phyloP scores from a whole-genome alignment of 2,888 invertebrate genomes.

The Anorthoa munda region DNA sequence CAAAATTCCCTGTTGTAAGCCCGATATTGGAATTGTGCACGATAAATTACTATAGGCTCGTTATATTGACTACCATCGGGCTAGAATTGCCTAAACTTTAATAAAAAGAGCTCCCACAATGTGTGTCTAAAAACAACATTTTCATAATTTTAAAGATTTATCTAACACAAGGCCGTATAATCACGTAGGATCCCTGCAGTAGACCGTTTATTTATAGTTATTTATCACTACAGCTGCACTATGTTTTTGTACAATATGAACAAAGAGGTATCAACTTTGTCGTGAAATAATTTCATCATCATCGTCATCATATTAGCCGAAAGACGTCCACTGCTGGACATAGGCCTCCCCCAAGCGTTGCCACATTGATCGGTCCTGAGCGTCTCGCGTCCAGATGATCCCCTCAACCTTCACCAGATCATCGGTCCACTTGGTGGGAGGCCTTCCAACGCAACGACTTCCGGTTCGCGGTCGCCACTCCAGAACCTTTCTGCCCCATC shows the following conservation, averaged over 20 bases:
- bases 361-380: no score
- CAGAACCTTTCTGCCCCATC: no score
- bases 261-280: neutral
- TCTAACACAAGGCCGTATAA: neutral
- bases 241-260: neutral
- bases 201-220: neutral
- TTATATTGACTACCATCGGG: constrained; percentile 8
- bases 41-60: constrained; percentile 29
- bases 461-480: no score
- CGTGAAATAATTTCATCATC: constrained; percentile 14
- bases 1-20: constrained; percentile 28
- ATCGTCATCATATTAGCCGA: no score
- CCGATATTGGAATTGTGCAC: constrained; percentile 43
- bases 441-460: no score
- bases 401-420: no score
- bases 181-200: neutral
- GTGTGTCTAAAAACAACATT: constrained; percentile 13
- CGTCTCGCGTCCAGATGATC: no score
- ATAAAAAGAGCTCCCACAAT: constrained; percentile 2
- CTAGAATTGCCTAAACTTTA: constrained; percentile 15
- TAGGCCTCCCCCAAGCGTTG: no score
- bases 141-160: constrained; percentile 8
- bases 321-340: no score
- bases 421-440: no score
- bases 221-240: neutral